Percentiles rank a stretch among this genome's conserved stretches.
phyloP scores from a whole-genome alignment of 2,113 vertebrate species.

The Columbina picui region DNA sequence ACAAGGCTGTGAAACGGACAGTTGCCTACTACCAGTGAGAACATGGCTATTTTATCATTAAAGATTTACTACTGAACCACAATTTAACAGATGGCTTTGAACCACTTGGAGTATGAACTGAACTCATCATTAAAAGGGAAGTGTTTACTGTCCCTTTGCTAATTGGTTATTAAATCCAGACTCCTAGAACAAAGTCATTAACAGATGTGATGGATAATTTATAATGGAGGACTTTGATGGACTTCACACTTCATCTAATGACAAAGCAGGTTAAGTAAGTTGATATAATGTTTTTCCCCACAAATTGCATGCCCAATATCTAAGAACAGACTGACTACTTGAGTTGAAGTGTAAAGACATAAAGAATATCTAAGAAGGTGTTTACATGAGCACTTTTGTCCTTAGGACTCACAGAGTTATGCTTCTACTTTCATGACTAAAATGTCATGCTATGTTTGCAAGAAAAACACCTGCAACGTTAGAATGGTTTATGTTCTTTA shows the following conservation, averaged over 20 bases:
- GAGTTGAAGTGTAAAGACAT: neutral
- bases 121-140: neutral
- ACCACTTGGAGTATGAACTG: neutral
- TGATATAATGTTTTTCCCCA: neutral
- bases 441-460: neutral
- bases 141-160: neutral
- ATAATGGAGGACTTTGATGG: neutral
- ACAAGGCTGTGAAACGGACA: neutral
- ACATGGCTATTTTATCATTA: neutral
- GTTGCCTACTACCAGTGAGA: neutral
- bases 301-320: neutral
- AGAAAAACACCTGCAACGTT: neutral
- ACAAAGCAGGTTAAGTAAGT: neutral
- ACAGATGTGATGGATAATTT: neutral
- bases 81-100: slow-evolving; percentile 2
- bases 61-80: neutral
- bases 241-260: neutral
- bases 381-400: neutral
- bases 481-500: neutral
- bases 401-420: neutral
- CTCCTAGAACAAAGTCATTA: slow-evolving; percentile 19
- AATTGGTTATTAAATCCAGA: slow-evolving; percentile 9
- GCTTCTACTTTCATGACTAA: neutral
- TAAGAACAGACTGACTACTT: neutral
- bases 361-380: neutral